A percentile compares a stretch with the other conserved stretches of the same genome.
Evolutionary conservation across 2,888 invertebrate species (phyloP).

Genomic region (Plebejus argus): DNA sequence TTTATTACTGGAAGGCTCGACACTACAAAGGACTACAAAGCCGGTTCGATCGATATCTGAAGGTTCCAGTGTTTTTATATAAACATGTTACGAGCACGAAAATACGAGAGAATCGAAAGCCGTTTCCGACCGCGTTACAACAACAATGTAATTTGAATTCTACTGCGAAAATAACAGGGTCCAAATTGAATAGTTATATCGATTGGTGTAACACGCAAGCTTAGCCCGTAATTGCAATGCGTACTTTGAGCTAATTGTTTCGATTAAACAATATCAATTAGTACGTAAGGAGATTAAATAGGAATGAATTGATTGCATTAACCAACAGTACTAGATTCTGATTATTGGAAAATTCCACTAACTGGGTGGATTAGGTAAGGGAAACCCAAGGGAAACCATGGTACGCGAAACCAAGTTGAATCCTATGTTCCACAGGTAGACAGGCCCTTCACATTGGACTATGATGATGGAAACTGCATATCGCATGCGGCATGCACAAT

Average conservation of each 20-base stretch:
- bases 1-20: background rate
- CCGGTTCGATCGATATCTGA: conserved; percentile 22
- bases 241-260: conserved; percentile 8
- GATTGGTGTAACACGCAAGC: conserved; percentile 25
- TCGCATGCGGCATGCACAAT: too few relatives aligned
- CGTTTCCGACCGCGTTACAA: conserved; percentile 21
- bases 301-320: background rate
- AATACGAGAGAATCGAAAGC: conserved; percentile 28
- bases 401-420: too few relatives aligned
- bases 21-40: conserved; percentile 11
- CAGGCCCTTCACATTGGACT: too few relatives aligned
- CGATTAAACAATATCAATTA: conserved; percentile 11
- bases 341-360: conserved; percentile 1
- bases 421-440: too few relatives aligned
- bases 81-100: conserved; percentile 26
- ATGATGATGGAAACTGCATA: too few relatives aligned
- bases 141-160: conserved; percentile 17
- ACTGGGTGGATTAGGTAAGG: background rate
- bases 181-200: background rate
- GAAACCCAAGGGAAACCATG: background rate
- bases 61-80: conserved; percentile 26
- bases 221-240: conserved; percentile 6
- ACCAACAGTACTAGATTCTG: background rate
- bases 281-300: background rate
- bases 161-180: background rate